Evolutionary conservation across 1,140 invertebrate species (phyloP).

Genomic region (Orchestia grillus): DNA sequence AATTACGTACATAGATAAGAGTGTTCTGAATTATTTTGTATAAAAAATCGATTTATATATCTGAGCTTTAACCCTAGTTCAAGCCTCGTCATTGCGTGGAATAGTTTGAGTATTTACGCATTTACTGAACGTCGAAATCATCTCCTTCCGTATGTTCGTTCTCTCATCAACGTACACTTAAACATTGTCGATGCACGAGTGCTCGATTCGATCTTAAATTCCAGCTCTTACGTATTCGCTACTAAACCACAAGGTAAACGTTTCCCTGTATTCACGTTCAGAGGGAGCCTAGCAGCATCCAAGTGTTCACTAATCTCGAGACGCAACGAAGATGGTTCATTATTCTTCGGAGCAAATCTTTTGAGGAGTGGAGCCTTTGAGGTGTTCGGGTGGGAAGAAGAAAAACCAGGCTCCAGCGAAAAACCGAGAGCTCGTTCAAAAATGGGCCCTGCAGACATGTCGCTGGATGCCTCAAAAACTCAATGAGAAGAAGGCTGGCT

Average conservation of each 20-base stretch:
- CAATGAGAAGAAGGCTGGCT: conserved; percentile 51
- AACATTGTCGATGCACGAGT: neutral
- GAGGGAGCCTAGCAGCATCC: conserved; percentile 8
- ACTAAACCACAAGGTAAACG: neutral
- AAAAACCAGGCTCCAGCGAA: conserved; percentile 32
- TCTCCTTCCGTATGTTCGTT: neutral
- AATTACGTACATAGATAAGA: too few species aligned
- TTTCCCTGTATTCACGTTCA: neutral
- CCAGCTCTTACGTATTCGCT: neutral
- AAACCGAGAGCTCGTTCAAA: conserved; percentile 53
- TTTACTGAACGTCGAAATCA: neutral
- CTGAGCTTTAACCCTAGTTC: neutral
- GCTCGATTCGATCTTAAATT: neutral
- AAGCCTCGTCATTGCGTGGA: neutral
- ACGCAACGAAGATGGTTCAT: conserved; percentile 55
- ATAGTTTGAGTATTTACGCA: neutral
- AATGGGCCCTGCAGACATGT: conserved; percentile 53
- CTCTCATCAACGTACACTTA: neutral
- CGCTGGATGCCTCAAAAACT: conserved; percentile 55
- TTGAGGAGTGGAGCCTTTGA: conserved; percentile 55
- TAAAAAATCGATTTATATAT: neutral
- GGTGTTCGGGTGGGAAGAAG: conserved; percentile 56
- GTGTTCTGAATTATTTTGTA: too few species aligned
- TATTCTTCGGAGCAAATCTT: conserved; percentile 55
- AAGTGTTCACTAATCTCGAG: conserved; percentile 52